Conservation (phyloP, 2,797 vertebrate genomes). For the Lepus oiostolus region DNA sequence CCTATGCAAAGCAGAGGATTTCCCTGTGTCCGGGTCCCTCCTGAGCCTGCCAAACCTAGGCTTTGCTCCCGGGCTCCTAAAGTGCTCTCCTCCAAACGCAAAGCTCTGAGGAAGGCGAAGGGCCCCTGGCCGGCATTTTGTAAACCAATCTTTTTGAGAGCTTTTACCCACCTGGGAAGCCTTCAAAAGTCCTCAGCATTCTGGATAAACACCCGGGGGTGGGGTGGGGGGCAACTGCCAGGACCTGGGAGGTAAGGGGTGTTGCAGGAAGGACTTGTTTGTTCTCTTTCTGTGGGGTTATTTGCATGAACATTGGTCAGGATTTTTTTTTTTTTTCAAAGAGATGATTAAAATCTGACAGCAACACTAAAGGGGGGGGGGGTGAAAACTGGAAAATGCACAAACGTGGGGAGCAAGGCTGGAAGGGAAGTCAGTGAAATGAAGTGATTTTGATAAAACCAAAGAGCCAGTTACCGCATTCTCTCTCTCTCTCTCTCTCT, state of each 20-base stretch:
- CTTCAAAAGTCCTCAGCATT: slow-evolving; percentile 64
- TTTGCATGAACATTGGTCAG: slow-evolving; percentile 50
- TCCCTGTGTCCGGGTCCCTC: slow-evolving; percentile 36
- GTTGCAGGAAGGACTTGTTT: neutral
- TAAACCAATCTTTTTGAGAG: slow-evolving; percentile 55
- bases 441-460: slow-evolving; percentile 48
- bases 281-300: neutral
- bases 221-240: neutral
- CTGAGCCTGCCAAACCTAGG: slow-evolving; percentile 46
- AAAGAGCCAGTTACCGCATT: neutral
- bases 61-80: slow-evolving; percentile 68
- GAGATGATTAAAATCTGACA: slow-evolving; percentile 1
- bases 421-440: neutral
- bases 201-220: neutral
- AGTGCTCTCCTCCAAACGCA: slow-evolving; percentile 61
- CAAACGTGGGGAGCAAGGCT: neutral
- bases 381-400: slow-evolving; percentile 51
- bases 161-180: slow-evolving; percentile 38
- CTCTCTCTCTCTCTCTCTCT: neutral
- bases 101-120: neutral
- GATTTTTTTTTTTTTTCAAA: slow-evolving; percentile 30
- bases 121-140: slow-evolving; percentile 28
- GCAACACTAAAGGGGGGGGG: neutral
- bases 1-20: slow-evolving; percentile 64
- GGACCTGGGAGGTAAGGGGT: neutral